Percentiles rank a stretch among this genome's conserved stretches.
phyloP scores from a whole-genome alignment of 2,113 vertebrate genomes.

The Vanacampus margaritifer region DNA sequence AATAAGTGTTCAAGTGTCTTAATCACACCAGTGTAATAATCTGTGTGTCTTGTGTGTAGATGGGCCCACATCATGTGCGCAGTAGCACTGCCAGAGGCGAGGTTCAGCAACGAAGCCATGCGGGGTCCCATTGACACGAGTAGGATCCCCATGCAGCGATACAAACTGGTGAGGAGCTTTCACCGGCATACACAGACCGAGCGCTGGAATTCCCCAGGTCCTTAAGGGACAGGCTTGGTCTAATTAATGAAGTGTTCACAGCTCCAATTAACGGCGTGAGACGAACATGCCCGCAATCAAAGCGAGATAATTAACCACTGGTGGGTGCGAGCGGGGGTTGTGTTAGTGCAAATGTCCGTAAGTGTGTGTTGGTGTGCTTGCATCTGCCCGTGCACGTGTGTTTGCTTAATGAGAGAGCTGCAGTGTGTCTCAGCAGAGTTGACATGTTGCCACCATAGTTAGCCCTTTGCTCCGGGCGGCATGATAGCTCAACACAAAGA shows the following conservation, averaged over 20 bases:
- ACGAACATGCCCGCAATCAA: constrained; percentile 68
- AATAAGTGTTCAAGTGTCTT: constrained; percentile 26
- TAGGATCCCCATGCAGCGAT: constrained; percentile 88
- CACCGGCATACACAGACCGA: constrained; percentile 7
- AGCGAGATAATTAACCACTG: constrained; percentile 69
- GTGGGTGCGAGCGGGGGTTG: constrained; percentile 32
- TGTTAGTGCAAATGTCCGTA: constrained; percentile 4
- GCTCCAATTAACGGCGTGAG: constrained; percentile 71
- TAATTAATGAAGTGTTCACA: constrained; percentile 73
- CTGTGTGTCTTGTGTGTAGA: constrained; percentile 61
- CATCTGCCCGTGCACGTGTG: constrained; percentile 16
- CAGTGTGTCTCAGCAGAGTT: constrained; percentile 57
- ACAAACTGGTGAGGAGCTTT: constrained; percentile 85
- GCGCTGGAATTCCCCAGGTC: constrained; percentile 43
- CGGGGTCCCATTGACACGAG: constrained; percentile 88
- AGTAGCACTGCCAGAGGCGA: constrained; percentile 90
- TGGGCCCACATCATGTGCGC: constrained; percentile 97
- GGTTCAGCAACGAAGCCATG: constrained; percentile 84
- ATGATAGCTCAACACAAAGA: constrained; percentile 52
- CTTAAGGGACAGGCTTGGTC: constrained; percentile 54
- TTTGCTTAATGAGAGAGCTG: constrained; percentile 54
- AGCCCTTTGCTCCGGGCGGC: constrained; percentile 54
- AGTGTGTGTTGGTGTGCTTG: constrained; percentile 18
- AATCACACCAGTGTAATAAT: constrained; percentile 31
- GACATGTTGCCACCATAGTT: constrained; percentile 58